These are phyloP conservation scores for Hydropotes inermis DNA, from an alignment of 2,113 vertebrate species.

Conservation along the genomic window DNA sequence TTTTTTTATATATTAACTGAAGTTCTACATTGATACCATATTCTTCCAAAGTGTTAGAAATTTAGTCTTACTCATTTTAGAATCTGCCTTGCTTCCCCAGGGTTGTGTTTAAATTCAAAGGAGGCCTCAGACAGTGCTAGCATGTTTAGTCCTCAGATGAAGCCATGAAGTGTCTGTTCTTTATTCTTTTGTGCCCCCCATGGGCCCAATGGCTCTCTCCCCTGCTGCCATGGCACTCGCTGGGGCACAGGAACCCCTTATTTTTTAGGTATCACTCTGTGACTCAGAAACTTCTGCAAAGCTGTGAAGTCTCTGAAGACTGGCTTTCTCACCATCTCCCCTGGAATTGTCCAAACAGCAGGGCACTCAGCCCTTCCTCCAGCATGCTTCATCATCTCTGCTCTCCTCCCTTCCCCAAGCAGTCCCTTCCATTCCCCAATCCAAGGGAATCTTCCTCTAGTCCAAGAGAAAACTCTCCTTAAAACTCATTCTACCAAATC, in stretches of 20 bases:
- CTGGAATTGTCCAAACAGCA: background rate
- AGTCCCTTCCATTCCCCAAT: background rate
- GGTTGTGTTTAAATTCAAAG: background rate
- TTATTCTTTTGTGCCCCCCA: background rate
- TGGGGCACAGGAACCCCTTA: background rate
- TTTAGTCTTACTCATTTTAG: background rate
- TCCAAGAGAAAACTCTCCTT: background rate
- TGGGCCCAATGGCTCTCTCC: background rate
- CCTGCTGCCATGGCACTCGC: background rate
- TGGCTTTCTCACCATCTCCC: background rate
- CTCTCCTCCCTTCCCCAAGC: background rate
- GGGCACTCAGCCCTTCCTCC: background rate
- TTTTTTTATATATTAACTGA: background rate
- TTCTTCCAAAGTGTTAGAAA: background rate
- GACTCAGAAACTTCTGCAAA: background rate
- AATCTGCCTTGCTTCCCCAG: background rate
- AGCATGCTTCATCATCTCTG: background rate
- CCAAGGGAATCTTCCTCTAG: background rate
- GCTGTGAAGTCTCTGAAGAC: background rate
- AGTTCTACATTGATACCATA: background rate
- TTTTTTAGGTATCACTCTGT: background rate
- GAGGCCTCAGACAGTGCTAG: background rate
- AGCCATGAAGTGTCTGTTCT: background rate
- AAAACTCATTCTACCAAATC: background rate
- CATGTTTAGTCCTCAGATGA: background rate